Evolutionary conservation across 2,113 vertebrate genomes (phyloP), one percentile per base, ranked within the genome.

Genomic region (Centrocercus urophasianus): DNA sequence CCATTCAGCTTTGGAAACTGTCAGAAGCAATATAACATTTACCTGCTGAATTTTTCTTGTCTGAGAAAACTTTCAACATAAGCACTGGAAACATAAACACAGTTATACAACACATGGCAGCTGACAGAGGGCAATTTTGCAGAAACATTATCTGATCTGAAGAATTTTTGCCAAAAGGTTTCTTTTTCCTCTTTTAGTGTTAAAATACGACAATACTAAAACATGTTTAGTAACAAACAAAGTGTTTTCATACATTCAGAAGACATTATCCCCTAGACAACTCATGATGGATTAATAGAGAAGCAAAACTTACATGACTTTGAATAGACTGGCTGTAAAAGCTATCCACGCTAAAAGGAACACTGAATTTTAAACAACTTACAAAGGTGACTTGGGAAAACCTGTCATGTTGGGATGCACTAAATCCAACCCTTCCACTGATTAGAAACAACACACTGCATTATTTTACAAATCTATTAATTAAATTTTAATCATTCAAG

Each of bases 381-480:
- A 71, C 6, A 69, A 30, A 90, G 24, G 47, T 25, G 75, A 69
- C 34, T 34, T 63, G 34, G 47, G 56, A 77, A 83, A 81, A 60
- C 19, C 24, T 69, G 24, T 52, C 72, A 59, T 22, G 8, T 42
- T 69, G 30, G 15, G 52, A 73, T 70, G 52, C 45, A n/a, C 56
- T 36, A 67, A 64, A 78, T 5, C 63, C 22, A 82, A 64, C 6
- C 36, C 22, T 77, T 66, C 54, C 66, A 24, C 32, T 74, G 74
- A 81, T 61, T 76, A 84, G 88, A 92, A 93, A 52, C 30, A 76
- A 32, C 38, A 17, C 6, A 32, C 14, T 40, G 15, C 16, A 65
- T 80, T 76, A 21, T 80, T 79, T 74, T 50, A 24, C 47, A 75
- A 75, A 90, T 57, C 67, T 87, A 45, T 77, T 93, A 94, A 93